Evolutionary conservation across 1,140 invertebrate genomes (phyloP).

Genomic region (Listronotus bonariensis): DNA sequence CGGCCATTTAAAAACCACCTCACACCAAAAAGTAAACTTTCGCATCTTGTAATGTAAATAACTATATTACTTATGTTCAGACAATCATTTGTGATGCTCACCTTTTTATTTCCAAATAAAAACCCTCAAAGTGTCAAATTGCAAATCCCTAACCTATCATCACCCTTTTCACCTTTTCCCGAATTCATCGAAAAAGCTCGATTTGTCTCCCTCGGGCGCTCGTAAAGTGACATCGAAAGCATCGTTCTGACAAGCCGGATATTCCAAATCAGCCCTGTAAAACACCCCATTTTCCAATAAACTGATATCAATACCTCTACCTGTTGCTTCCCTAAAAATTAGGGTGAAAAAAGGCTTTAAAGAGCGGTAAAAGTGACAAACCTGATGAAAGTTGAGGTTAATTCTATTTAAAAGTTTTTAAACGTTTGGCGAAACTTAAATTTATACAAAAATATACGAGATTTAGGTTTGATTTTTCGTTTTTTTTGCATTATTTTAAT

Average conservation of each 20-base stretch:
- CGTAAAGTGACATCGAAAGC: conserved; percentile 37
- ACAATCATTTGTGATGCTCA: too few species aligned
- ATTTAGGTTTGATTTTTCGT: too few species aligned
- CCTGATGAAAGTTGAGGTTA: neutral
- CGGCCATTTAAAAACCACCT: too few species aligned
- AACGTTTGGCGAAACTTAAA: too few species aligned
- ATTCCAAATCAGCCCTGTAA: conserved; percentile 44
- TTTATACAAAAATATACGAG: too few species aligned
- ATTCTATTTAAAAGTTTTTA: conserved; percentile 10
- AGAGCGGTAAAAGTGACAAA: conserved; percentile 20
- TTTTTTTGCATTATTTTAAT: too few species aligned
- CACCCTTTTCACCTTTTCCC: conserved; percentile 8
- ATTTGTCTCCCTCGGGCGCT: conserved; percentile 22
- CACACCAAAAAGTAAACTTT: too few species aligned
- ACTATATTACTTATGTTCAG: too few species aligned
- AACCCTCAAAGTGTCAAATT: neutral
- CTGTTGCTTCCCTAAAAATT: conserved; percentile 47
- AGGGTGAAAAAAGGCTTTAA: conserved; percentile 45
- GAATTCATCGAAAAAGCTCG: conserved; percentile 15
- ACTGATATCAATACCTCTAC: conserved; percentile 55
- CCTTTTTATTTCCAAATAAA: too few species aligned
- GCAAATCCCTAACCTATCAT: conserved; percentile 19
- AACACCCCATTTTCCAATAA: conserved; percentile 56
- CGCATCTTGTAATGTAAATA: too few species aligned
- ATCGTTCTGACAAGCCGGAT: conserved; percentile 47